Base-by-base conservation (phyloP, 23 tunicate genomes). In the Ascidia mentula region DNA sequence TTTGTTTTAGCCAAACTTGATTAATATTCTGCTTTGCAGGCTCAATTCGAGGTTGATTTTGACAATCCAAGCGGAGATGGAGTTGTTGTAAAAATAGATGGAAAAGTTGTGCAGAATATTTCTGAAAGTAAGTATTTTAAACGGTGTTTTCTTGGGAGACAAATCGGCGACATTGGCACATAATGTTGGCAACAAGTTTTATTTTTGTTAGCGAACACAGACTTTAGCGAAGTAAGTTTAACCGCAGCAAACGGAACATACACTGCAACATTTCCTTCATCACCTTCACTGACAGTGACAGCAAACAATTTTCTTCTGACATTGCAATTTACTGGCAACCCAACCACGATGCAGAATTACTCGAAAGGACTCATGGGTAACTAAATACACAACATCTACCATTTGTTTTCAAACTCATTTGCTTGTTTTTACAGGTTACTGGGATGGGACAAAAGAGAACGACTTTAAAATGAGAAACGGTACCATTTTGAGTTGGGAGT, bases 11-110 rank as follows among this genome's bases (percentile, higher is more conserved):
- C n/a, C n/a, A n/a, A n/a, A n/a, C n/a, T n/a, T n/a, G n/a, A n/a
- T n/a, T n/a, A n/a, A n/a, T n/a, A n/a, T n/a, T n/a, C n/a, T n/a
- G n/a, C n/a, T n/a, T 6, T 30, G 59, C 38, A 81, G 85, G 77
- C 38, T 38, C 85, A 81, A 39, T 70, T 81, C 69, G 85, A 81
- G 36, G 32, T 81, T 30, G 77, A 81, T 69, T 39, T 31, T 30
- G 40, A 37, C 32, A 81, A 59, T 38, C 40, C 45, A 5, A 60
- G 8, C 31, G 77, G 85, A 18, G 71, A 59, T 6, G 85, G 76
- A 8, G 77, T 81, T 0, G 71, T 81, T 40, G 42, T 59, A 9
- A 81, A 81, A 81, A 38, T 81, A 0, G 65, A 81, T 70, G 85
- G 85, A 31, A 38, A 2, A 2, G 69, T 81, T 17, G 72, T 46